Base-by-base conservation (phyloP, 2,113 vertebrate genomes). In the Gymnocephalus cernua region DNA sequence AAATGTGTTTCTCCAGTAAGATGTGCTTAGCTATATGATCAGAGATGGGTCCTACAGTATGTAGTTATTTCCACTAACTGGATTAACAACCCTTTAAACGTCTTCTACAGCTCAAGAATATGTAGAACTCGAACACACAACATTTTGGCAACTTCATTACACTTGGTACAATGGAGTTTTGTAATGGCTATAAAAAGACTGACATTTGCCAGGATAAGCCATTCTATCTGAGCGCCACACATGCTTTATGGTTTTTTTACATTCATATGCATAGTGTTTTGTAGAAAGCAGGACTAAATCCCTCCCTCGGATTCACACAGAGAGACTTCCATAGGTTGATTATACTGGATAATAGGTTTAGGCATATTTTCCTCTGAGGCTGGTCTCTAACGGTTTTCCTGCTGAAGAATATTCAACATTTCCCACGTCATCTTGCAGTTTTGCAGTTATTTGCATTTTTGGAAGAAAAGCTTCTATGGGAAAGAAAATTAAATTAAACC, bases 281-380 rank as follows among this genome's bases (percentile, higher is more conserved):
- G 57, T 23, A 14, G n/a, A 45, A 62, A 44, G 47, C 16, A 35
- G 32, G 11, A 54, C 16, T 35, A 25, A 77, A 70, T 57, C 41
- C 50, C 4, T 58, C 41, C 41, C 29, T 77, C 11, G 54, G 9
- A 80, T 65, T 29, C 53, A 47, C 48, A 64, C 25, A 80, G 21
- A 65, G 45, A 78, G 25, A 63, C 58, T 62, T 61, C 54, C 15
- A 9, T 8, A 47, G 18, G 21, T 65, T 29, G 47, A n/a, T n/a
- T 82, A 65, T 53, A 41, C 23, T 82, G 51, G 21, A 48, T 67
- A 79, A 79, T 74, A 47, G 45, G 21, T 53, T 63, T 47, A 68
- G 32, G 58, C 45, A 80, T 57, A 51, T 25, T 80, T 61, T 48
- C 68, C 54, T 68, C 29, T 59, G 58, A 53, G 64, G 44, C 75